These are phyloP conservation scores for Epinephelus cyanopodus DNA, from an alignment of 2,113 vertebrate species.

Conservation along the genomic window DNA sequence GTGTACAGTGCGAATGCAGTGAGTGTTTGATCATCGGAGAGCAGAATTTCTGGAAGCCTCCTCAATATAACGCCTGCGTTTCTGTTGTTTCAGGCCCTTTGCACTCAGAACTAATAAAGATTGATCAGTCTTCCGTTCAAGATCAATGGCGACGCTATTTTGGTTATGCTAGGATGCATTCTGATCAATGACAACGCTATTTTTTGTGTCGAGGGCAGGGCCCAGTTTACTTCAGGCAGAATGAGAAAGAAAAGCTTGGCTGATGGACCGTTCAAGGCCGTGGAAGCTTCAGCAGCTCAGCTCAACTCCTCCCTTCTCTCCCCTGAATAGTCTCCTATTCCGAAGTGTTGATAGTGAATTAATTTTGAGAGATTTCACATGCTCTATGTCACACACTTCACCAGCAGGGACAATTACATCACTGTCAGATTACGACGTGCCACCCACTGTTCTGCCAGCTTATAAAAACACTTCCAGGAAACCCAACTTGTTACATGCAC, in stretches of 20 bases:
- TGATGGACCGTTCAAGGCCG: constrained; percentile 70
- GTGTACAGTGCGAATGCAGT: constrained; percentile 36
- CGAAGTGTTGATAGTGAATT: constrained; percentile 58
- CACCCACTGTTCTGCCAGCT: constrained; percentile 38
- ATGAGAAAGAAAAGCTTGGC: constrained; percentile 50
- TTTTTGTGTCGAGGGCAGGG: constrained; percentile 72
- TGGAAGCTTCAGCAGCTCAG: constrained; percentile 28
- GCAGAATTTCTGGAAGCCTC: constrained; percentile 52
- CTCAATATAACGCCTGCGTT: background rate
- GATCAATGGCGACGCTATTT: constrained; percentile 79
- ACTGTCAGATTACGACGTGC: constrained; percentile 61
- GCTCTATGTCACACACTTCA: constrained; percentile 55
- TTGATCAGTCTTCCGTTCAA: constrained; percentile 74
- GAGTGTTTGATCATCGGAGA: constrained; percentile 39
- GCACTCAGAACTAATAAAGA: constrained; percentile 79
- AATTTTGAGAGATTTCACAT: constrained; percentile 53
- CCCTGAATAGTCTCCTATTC: constrained; percentile 31
- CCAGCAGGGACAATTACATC: constrained; percentile 64
- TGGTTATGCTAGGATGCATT: constrained; percentile 72
- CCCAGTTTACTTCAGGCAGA: constrained; percentile 56
- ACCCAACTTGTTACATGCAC: constrained; percentile 2
- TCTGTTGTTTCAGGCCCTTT: constrained; percentile 52
- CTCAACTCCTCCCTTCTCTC: constrained; percentile 17
- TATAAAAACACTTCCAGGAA: constrained; percentile 46
- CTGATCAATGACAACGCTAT: constrained; percentile 79